phyloP scores from a whole-genome alignment of 2,888 invertebrate species.

The Odontocolon sp. region DNA sequence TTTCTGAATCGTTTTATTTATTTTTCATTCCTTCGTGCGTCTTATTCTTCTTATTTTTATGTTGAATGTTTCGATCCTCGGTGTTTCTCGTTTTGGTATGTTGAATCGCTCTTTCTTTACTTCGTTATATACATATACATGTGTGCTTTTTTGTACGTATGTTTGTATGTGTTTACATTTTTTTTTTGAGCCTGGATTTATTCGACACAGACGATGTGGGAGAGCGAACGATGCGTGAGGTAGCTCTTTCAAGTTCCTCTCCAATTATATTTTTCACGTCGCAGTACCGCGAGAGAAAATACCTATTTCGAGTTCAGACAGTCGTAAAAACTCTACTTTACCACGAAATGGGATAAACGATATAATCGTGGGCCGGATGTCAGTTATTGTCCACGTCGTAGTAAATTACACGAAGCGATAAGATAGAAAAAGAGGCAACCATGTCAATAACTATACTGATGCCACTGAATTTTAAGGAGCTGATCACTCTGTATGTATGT shows the following conservation, averaged over 20 bases:
- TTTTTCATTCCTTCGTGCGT: constrained; percentile 10
- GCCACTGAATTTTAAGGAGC: no score
- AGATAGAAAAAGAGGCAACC: no score
- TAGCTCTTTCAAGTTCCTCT: constrained; percentile 15
- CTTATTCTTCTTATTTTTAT: constrained; percentile 13
- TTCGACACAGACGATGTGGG: constrained; percentile 52
- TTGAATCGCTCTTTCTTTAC: constrained; percentile 7
- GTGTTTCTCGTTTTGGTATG: constrained; percentile 6
- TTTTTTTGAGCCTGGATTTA: constrained; percentile 48
- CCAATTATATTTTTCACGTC: neutral
- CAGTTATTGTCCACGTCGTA: no score
- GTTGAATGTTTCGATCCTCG: neutral
- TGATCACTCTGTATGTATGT: no score
- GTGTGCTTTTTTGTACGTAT: neutral
- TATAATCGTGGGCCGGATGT: no score
- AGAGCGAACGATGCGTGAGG: constrained; percentile 62
- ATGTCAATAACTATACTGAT: no score
- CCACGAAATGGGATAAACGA: no score
- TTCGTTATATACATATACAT: constrained; percentile 14
- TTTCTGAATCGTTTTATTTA: constrained; percentile 24
- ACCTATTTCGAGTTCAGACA: no score
- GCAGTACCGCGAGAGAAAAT: neutral
- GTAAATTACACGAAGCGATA: no score
- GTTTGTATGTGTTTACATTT: neutral
- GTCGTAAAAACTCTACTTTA: no score